phyloP scores from a whole-genome alignment of 2,113 vertebrate genomes.

The Sialia sialis region DNA sequence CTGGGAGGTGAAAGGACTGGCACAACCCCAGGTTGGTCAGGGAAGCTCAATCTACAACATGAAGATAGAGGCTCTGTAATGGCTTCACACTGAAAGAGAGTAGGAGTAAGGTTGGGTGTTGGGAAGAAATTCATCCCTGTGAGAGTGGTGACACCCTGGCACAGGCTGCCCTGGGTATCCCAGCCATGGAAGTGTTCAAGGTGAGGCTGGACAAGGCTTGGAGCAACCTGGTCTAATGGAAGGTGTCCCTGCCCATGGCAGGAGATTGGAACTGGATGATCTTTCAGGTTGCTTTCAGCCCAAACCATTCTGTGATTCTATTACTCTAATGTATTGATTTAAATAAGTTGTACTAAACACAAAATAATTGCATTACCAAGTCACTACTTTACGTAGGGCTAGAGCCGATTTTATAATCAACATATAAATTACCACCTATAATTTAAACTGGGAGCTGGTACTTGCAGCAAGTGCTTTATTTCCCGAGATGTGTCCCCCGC shows the following conservation, averaged over 20 bases:
- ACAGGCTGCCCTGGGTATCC: not conserved
- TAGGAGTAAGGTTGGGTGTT: not conserved
- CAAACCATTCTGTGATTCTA: not conserved
- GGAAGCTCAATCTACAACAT: too few species aligned
- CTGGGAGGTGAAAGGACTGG: not conserved
- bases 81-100: not conserved
- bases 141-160: not conserved
- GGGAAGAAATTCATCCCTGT: not conserved
- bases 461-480: not conserved
- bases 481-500: accelerated
- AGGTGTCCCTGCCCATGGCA: not conserved
- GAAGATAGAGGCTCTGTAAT: not conserved
- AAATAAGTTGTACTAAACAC: not conserved
- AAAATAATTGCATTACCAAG: not conserved
- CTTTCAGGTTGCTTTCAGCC: not conserved
- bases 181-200: not conserved
- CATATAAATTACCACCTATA: not conserved
- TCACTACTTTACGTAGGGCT: not conserved
- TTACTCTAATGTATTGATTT: not conserved
- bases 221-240: accelerated
- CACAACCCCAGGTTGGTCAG: not conserved
- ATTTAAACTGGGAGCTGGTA: not conserved
- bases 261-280: too few species aligned
- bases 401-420: not conserved
- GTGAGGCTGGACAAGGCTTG: not conserved